Base-by-base conservation (phyloP, 1,140 invertebrate genomes). In the Aplysia californica region DNA sequence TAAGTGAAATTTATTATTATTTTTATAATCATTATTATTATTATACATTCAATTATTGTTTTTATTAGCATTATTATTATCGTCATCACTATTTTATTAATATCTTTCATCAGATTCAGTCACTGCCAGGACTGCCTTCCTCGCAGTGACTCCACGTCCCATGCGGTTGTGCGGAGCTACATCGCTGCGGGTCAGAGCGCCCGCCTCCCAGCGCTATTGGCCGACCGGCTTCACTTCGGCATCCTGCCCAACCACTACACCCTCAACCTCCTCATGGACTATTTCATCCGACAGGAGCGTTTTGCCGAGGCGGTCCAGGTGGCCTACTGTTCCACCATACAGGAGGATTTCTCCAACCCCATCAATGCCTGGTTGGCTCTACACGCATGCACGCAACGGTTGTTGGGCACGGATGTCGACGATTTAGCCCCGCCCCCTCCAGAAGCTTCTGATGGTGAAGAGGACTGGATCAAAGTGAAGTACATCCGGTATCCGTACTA, bases 171-270 rank as follows among this genome's bases (percentile, higher is more conserved):
- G 50, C 89, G 95, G 79, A 91, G 92, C 74, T 93, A 94, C 58
- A 79, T 96, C 0, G 88, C 93, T 50, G 88, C 90, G 81, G 90
- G 91, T 0, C 89, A 92, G 76, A 80, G 86, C 36, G 89, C 95
- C 20, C 91, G 94, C 36, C 88, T 98, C 20, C 80, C 96, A 1
- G 87, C 92, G 31, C 91, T 97, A 21, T 87, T 98, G 21, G 92
- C 94, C 82, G 94, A 97, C 86, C 93, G 96, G 65, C 88, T 89
- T 64, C 94, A 95, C 84, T 98, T 95, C 90, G 97, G 97, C 1
- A 89, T 99, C 38, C 98, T 98, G 86, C 92, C 95, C 21, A 96
- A 98, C 90, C 88, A 93, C 72, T 94, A 94, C 82, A 90, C 92
- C 55, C 93, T 93, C 56, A 96, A 96, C 89, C 90, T 97, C 21